phyloP scores from a whole-genome alignment of 2,888 invertebrate species.

The Lissocephala sabroskyi region DNA sequence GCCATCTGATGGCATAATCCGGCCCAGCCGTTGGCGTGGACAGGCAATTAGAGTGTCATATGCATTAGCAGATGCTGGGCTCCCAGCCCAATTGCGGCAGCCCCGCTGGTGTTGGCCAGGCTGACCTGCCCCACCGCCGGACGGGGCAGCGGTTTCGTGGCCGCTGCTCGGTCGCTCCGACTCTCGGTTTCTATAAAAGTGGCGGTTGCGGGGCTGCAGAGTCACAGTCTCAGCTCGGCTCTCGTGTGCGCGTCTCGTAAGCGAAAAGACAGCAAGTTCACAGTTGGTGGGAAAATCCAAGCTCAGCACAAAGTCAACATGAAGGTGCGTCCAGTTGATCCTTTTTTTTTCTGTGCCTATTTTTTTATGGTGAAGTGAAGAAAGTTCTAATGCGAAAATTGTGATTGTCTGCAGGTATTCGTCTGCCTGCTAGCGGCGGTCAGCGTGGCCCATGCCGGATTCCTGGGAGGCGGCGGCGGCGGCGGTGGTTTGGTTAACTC shows the following conservation, averaged over 20 bases:
- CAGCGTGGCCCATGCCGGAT: conserved; percentile 50
- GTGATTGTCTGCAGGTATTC: conserved; percentile 37
- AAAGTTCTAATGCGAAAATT: not conserved
- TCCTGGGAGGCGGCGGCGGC: conserved; percentile 41
- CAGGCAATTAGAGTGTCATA: conserved; percentile 50
- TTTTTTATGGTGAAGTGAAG: conserved; percentile 20
- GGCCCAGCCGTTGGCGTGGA: conserved; percentile 32
- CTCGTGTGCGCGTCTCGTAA: conserved; percentile 29
- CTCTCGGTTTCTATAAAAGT: conserved; percentile 37
- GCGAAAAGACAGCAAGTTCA: conserved; percentile 9
- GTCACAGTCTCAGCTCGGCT: conserved; percentile 51
- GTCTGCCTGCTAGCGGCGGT: conserved; percentile 56
- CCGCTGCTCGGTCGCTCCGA: too few species aligned
- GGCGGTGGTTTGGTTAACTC: conserved; percentile 35
- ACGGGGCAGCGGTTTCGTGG: too few species aligned
- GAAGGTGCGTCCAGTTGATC: conserved; percentile 40
- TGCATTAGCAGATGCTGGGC: conserved; percentile 30
- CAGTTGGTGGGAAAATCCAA: too few species aligned
- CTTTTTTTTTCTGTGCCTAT: conserved; percentile 1
- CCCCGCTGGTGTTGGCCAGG: not conserved
- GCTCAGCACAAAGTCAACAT: conserved; percentile 31
- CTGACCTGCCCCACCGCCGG: too few species aligned
- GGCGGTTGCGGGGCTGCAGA: conserved; percentile 10
- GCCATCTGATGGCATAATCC: conserved; percentile 41
- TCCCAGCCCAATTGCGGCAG: not conserved